Conservation (phyloP, 35 echinoderm and acorn worm species). For the Chiridota heheva region DNA sequence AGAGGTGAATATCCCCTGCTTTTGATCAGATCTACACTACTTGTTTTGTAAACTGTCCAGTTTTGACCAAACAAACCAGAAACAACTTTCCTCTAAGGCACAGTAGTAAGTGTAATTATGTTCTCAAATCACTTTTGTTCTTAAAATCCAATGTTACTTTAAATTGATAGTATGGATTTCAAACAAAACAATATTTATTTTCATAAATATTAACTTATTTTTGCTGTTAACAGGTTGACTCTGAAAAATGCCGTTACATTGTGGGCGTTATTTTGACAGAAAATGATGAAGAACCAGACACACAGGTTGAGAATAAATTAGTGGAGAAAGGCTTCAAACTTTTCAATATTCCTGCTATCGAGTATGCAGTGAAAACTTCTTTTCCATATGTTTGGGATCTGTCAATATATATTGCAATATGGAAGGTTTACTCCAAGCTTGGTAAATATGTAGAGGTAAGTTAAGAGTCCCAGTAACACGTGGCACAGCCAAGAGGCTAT, state of each 20-base stretch:
- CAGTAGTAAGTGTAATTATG: too few species aligned
- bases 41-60: too few species aligned
- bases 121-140: too few species aligned
- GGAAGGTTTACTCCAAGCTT: slow-evolving; percentile 76
- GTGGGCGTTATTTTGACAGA: slow-evolving; percentile 80
- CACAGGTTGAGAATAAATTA: slow-evolving; percentile 60
- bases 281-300: slow-evolving; percentile 58
- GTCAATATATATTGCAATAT: slow-evolving; percentile 73
- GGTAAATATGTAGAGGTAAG: slow-evolving; percentile 80
- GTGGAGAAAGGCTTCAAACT: slow-evolving; percentile 58
- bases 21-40: too few species aligned
- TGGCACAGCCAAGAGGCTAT: too few species aligned
- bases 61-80: too few species aligned
- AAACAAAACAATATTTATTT: neutral
- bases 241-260: slow-evolving; percentile 54
- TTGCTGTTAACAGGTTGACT: slow-evolving; percentile 49
- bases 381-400: slow-evolving; percentile 74
- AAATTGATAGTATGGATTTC: neutral
- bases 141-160: neutral
- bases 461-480: neutral
- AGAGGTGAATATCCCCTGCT: too few species aligned
- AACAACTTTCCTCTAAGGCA: too few species aligned
- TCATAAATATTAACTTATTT: neutral
- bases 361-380: slow-evolving; percentile 60
- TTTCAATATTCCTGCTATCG: slow-evolving; percentile 62